Percentiles rank a stretch among this genome's conserved stretches.
These are phyloP conservation scores for Leptinotarsa juncta DNA, from an alignment of 2,888 invertebrate genomes.

Conservation along the genomic window DNA sequence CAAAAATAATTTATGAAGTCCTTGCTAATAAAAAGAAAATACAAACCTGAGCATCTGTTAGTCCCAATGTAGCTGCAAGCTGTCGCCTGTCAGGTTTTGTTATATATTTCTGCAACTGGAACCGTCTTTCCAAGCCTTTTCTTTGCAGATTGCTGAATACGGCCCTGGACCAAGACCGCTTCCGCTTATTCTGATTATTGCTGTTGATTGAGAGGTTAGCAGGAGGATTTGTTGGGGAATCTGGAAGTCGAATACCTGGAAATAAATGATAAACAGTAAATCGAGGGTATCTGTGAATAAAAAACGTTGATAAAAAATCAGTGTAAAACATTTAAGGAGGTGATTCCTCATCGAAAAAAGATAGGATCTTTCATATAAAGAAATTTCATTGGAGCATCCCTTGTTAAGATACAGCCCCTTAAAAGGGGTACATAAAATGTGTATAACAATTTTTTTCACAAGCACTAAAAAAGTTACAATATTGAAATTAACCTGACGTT, in stretches of 20 bases:
- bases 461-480: no score
- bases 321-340: no score
- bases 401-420: no score
- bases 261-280: slow-evolving; percentile 27
- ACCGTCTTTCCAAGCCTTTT: slow-evolving; percentile 92
- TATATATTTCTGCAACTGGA: slow-evolving; percentile 95
- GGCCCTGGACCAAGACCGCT: slow-evolving; percentile 94
- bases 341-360: no score
- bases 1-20: no score
- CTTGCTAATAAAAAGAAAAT: neutral
- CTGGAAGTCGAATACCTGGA: slow-evolving; percentile 57
- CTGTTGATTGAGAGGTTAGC: slow-evolving; percentile 46
- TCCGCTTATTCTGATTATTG: slow-evolving; percentile 72
- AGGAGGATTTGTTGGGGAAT: slow-evolving; percentile 51
- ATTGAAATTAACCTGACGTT: no score
- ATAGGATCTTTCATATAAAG: no score
- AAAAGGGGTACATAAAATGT: no score
- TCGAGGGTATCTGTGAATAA: no score
- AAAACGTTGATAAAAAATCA: no score
- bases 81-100: slow-evolving; percentile 94
- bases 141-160: slow-evolving; percentile 94
- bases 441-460: no score
- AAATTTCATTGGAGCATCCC: no score
- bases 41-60: slow-evolving; percentile 80
- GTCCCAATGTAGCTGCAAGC: slow-evolving; percentile 88